Conservation (phyloP, 2,888 invertebrate genomes). For the Spilarctia lutea region DNA sequence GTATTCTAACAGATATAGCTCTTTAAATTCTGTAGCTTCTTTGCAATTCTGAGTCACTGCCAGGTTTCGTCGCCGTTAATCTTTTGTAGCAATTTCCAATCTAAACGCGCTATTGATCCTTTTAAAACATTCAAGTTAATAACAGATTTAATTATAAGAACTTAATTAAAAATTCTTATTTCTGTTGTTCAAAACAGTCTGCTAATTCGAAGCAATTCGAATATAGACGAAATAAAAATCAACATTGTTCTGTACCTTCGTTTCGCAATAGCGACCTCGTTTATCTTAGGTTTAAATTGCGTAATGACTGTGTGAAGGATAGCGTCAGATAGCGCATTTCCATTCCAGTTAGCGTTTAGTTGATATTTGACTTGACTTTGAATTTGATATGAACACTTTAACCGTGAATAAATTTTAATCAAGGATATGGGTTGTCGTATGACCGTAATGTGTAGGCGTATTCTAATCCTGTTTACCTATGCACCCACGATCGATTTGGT, state of each 20-base stretch:
- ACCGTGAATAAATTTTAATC: constrained; percentile 45
- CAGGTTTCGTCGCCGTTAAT: constrained; percentile 52
- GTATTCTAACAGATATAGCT: constrained; percentile 22
- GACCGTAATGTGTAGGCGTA: constrained; percentile 63
- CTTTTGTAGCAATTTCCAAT: constrained; percentile 56
- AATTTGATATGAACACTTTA: constrained; percentile 33
- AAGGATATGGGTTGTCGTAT: constrained; percentile 59
- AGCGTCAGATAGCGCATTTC: constrained; percentile 29
- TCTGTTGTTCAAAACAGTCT: constrained; percentile 6
- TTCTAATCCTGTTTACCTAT: constrained; percentile 74
- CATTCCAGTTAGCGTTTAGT: constrained; percentile 23
- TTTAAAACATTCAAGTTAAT: constrained; percentile 50
- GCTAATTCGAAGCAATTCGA: background rate
- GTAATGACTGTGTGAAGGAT: constrained; percentile 24
- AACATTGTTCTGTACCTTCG: constrained; percentile 16
- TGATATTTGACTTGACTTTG: constrained; percentile 31
- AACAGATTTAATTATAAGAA: constrained; percentile 35
- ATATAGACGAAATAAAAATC: constrained; percentile 10
- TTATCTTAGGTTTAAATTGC: constrained; percentile 28
- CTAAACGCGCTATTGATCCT: constrained; percentile 44
- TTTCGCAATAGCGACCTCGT: constrained; percentile 29
- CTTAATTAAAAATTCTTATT: constrained; percentile 23
- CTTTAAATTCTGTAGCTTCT: constrained; percentile 54
- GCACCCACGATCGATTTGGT: constrained; percentile 70
- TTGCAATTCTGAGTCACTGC: constrained; percentile 54